Base-by-base conservation (phyloP, 1,140 invertebrate genomes). In the Probaryconus sp. region DNA sequence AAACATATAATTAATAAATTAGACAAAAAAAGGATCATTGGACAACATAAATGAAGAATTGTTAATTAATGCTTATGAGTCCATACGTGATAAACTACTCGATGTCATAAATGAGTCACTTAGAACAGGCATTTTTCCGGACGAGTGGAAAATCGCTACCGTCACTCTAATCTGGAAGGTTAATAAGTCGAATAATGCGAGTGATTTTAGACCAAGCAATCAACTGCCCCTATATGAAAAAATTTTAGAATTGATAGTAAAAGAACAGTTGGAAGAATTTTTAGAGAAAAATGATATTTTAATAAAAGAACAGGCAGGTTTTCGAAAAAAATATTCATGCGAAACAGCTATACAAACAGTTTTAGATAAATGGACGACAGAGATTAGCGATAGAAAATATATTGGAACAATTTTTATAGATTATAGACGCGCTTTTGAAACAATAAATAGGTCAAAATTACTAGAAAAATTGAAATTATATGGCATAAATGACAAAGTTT, bases 221-320 rank as follows among this genome's bases (percentile, higher is more conserved):
- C 63, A 67, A 17, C 20, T 65, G 38, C 48, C 38, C 0, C 45
- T 53, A 16, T 65, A 53, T 18, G 42, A 56, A 56, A 67, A 67
- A 21, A 30, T 67, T n/a, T 30, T 65, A 37, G 61, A 65, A 47
- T 45, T 65, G 18, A 18, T 45, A 30, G 61, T 65, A 20, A 65
- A 65, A 30, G 16, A 40, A 14, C 40, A 67, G 13, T 10, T 67
- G 16, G 43, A 50, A 42, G n/a, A 33, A 4, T 67, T 56, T 56
- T 33, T 67, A 42, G 17, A 56, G 5, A 7, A n/a, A 9, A 40
- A 67, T 14, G 21, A 60, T 37, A 69, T 69, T 45, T 51, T 69
- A 21, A 69, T 68, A 5, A 51, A 68, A 18, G 64, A 68, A 51
- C 53, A 68, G 28, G 31, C 64, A 16, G 35, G 60, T 16, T 64